Evolutionary conservation across 2,888 invertebrate genomes (phyloP), one percentile per base, ranked within the genome.

Genomic region (Acrobasis repandana): DNA sequence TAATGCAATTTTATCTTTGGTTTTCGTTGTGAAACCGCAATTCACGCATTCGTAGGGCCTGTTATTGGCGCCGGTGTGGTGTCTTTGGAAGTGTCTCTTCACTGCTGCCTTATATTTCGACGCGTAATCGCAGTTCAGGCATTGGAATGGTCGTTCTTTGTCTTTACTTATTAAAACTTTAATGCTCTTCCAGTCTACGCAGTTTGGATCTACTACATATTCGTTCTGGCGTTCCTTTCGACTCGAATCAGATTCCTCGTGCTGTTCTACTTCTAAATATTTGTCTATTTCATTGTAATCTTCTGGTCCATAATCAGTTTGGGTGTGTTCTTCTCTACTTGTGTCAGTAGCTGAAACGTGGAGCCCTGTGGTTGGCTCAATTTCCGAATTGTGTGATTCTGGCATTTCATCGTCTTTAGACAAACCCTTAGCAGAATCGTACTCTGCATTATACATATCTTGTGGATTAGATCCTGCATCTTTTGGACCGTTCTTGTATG

Each of bases 1-100:
- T n/a, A 88, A 64, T 0, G 82, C 68, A 6, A 88, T 86, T 48
- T 87, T 84, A n/a, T 90, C 89, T 67, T 86, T 85, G 0, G 88
- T 89, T 73, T 88, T 88, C 0, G 88, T 86, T 0, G 82, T 77
- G 43, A 88, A 89, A 33, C 83, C 85, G 56, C 89, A 90, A 50
- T 86, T 85, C 0, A 75, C 58, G 52, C 89, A 90, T 59, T 83
- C 83, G 62, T 82, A 90, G 0, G 89, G 89, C 3, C 81, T 65
- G 20, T 78, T 79, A 0, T 80, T 66, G 0, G 62, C 67, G 0
- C 80, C 82, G 0, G 86, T 87, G 63, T 90, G 89, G 16, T 79
- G 83, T 4, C 89, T 65, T 63, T 87, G 88, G 14, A 75, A 89
- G 59, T 90, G 89, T 0, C 88, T 73, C 58, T 86, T 87, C 0